A percentile compares a stretch with the other conserved stretches of the same genome.
Conservation (phyloP, 1,140 invertebrate genomes). For the Bombus huntii region DNA sequence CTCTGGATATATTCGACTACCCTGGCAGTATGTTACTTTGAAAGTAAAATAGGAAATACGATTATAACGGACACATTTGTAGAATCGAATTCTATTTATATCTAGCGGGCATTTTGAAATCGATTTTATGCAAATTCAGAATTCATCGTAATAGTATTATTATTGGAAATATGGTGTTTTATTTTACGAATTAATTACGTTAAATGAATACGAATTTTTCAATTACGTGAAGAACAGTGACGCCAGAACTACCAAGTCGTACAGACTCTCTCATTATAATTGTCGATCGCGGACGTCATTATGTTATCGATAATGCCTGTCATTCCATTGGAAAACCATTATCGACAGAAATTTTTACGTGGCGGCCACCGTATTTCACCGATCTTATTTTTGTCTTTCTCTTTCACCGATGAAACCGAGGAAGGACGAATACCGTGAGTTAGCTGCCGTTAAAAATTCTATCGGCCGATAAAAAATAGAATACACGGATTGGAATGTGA, state of each 20-base stretch:
- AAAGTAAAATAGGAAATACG: background rate
- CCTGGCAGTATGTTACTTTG: background rate
- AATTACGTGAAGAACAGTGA: background rate
- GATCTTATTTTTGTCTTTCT: background rate
- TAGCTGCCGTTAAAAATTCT: slow-evolving; percentile 9
- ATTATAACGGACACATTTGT: background rate
- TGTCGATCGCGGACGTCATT: background rate
- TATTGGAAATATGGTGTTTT: too few relatives aligned
- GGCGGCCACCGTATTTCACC: background rate
- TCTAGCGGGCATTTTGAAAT: background rate
- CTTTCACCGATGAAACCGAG: background rate
- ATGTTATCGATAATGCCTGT: background rate
- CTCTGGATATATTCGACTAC: background rate
- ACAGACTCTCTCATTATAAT: background rate
- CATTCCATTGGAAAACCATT: background rate
- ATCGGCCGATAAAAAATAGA: slow-evolving; percentile 15
- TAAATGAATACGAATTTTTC: background rate
- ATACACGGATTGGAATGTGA: background rate
- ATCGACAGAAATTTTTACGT: slow-evolving; percentile 5
- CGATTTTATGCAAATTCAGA: background rate
- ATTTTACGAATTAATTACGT: too few relatives aligned
- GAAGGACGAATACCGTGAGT: slow-evolving; percentile 6
- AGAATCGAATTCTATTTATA: background rate
- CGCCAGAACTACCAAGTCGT: background rate
- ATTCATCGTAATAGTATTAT: background rate